Evolutionary conservation across 2,888 invertebrate species (phyloP).

Genomic region (Heliconius erato): DNA sequence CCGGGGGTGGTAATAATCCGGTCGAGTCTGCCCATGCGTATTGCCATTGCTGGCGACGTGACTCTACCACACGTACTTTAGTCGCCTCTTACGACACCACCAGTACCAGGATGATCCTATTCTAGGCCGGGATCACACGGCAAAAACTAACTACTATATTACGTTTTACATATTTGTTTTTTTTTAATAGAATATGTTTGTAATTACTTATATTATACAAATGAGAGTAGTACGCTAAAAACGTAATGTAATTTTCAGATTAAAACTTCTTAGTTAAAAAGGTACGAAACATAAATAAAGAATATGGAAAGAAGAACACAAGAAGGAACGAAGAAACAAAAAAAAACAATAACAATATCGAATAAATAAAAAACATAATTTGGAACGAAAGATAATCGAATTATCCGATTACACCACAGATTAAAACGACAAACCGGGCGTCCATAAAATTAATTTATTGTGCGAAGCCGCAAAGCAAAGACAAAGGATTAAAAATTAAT

Average conservation of each 20-base stretch:
- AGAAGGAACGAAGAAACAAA: not conserved
- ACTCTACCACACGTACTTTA: too few relatives aligned
- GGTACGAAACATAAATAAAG: not conserved
- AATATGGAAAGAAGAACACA: not conserved
- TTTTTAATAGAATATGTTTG: not conserved
- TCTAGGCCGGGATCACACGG: too few relatives aligned
- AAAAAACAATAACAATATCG: not conserved
- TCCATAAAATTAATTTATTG: constrained; percentile 69
- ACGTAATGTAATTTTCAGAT: not conserved
- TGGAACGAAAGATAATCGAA: constrained; percentile 37
- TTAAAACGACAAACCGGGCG: constrained; percentile 50
- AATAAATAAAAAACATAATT: constrained; percentile 30
- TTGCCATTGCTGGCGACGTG: too few relatives aligned
- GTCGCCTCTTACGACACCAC: too few relatives aligned
- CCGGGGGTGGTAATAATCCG: too few relatives aligned
- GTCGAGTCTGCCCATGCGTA: too few relatives aligned
- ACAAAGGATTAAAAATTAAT: constrained; percentile 81
- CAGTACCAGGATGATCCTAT: too few relatives aligned
- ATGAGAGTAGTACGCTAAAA: too few relatives aligned
- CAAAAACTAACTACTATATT: not conserved
- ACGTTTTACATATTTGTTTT: not conserved
- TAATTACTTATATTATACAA: too few relatives aligned
- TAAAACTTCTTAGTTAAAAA: not conserved
- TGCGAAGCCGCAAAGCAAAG: constrained; percentile 73
- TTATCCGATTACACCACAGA: constrained; percentile 52